phyloP scores from a whole-genome alignment of 1,140 invertebrate genomes.

The Halictus rubicundus region DNA sequence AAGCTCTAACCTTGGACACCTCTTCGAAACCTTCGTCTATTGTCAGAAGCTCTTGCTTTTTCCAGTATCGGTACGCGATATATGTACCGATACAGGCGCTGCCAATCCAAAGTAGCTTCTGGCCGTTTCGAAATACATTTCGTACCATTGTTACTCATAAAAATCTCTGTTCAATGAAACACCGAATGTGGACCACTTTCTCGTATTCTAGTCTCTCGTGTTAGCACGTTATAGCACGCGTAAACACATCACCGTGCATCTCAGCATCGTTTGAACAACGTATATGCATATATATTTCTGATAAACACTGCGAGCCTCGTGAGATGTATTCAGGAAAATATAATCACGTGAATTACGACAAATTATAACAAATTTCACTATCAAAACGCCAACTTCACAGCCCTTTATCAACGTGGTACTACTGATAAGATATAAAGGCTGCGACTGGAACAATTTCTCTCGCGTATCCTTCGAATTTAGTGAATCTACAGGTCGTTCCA shows the following conservation, averaged over 20 bases:
- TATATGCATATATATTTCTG: background rate
- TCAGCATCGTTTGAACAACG: constrained; percentile 8
- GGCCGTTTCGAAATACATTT: constrained; percentile 52
- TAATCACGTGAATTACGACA: constrained; percentile 1
- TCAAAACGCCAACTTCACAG: background rate
- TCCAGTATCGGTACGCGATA: constrained; percentile 77
- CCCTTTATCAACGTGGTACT: constrained; percentile 23
- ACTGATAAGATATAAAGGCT: constrained; percentile 22
- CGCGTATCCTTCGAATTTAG: background rate
- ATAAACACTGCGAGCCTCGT: background rate
- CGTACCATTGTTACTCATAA: constrained; percentile 50
- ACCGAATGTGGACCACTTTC: constrained; percentile 26
- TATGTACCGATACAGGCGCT: constrained; percentile 77
- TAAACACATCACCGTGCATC: constrained; percentile 19
- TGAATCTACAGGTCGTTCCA: background rate
- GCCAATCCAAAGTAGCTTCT: constrained; percentile 68
- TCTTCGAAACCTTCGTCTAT: constrained; percentile 80
- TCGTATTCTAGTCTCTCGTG: constrained; percentile 6
- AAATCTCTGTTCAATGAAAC: background rate
- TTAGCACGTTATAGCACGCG: constrained; percentile 18
- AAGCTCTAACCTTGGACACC: constrained; percentile 74
- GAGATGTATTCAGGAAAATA: background rate
- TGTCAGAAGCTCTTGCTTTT: constrained; percentile 72
- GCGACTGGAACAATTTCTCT: background rate
- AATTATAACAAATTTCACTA: background rate